These are phyloP conservation scores for Sussaba pulchella DNA, from an alignment of 2,888 invertebrate species.

Conservation along the genomic window DNA sequence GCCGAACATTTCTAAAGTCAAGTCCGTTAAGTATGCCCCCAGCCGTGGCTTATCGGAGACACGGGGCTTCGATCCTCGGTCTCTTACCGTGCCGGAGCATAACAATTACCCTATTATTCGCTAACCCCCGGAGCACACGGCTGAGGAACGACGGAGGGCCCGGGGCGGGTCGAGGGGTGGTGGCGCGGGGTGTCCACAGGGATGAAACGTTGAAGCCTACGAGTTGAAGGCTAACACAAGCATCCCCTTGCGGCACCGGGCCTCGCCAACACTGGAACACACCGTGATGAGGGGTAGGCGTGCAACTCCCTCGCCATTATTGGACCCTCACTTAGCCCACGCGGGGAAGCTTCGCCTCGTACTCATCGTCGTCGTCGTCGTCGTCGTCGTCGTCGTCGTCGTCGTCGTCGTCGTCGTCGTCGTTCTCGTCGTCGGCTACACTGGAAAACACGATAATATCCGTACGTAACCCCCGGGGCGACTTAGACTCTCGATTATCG, in stretches of 20 bases:
- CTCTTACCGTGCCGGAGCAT: slow-evolving; percentile 82
- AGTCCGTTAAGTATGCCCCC: slow-evolving; percentile 82
- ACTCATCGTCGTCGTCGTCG: slow-evolving; percentile 40
- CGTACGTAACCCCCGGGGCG: slow-evolving; percentile 15
- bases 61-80: slow-evolving; percentile 81
- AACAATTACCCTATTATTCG: slow-evolving; percentile 84
- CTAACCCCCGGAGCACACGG: slow-evolving; percentile 71
- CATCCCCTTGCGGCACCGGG: slow-evolving; percentile 29
- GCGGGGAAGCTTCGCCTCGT: background rate
- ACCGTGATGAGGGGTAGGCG: slow-evolving; percentile 49
- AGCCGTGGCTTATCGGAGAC: slow-evolving; percentile 83
- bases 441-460: slow-evolving; percentile 62
- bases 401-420: slow-evolving; percentile 39
- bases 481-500: slow-evolving; percentile 30
- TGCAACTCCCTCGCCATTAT: slow-evolving; percentile 47
- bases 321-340: slow-evolving; percentile 41
- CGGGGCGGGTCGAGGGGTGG: slow-evolving; percentile 47
- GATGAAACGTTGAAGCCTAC: slow-evolving; percentile 54
- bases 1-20: slow-evolving; percentile 75
- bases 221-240: slow-evolving; percentile 51
- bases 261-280: background rate
- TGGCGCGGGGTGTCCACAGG: slow-evolving; percentile 28
- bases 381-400: slow-evolving; percentile 31
- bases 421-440: slow-evolving; percentile 32
- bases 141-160: slow-evolving; percentile 58